Base-by-base conservation (phyloP, 2,888 invertebrate species). In the Coelogynopora nodosa region DNA sequence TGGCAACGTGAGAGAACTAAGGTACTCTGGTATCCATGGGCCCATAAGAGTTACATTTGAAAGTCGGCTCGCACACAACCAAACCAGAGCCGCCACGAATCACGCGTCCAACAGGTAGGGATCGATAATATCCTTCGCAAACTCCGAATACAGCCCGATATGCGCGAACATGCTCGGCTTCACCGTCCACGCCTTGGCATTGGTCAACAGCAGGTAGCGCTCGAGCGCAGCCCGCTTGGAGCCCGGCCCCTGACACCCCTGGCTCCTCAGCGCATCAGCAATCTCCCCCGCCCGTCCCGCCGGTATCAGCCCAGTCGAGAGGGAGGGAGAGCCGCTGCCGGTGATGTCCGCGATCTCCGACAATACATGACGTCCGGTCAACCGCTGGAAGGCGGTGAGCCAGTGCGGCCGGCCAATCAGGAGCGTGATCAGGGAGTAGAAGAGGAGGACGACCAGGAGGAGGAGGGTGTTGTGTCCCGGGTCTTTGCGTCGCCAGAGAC, bases 111-210 rank as follows among this genome's bases (percentile, higher is more conserved):
- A 23, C 13, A 30, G 10, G 31, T 86, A 80, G 0, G 86, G 86
- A 86, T 86, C 31, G 0, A 31, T 82, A 18, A 30, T 86, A n/a
- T 74, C 30, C 29, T 86, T 84, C 30, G 23, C 82, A 82, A 81
- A 86, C 26, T 30, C 86, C 18, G 81, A 81, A 31, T 86, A 86
- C 1, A 86, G 26, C 18, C 86, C 86, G 82, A 86, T 86, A 82
- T 86, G 86, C n/a, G 27, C 5, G 29, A 86, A 86, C 0, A 86
- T 23, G 30, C 80, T 86, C 18, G 80, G 29, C 18, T 86, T 28
- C 18, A 86, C 80, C 0, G 82, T 26, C 31, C 67, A 30, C 28
- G 74, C 74, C 26, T 67, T 26, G 2, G 67, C 26, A 0, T 67
- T 23, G 0, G 28, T 67, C 23, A 28, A n/a, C 67, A 10, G 23